Percentiles rank a stretch among this genome's conserved stretches.
These are phyloP conservation scores for Drosophila pseudoananassae DNA, from an alignment of 1,140 invertebrate species.

Conservation along the genomic window DNA sequence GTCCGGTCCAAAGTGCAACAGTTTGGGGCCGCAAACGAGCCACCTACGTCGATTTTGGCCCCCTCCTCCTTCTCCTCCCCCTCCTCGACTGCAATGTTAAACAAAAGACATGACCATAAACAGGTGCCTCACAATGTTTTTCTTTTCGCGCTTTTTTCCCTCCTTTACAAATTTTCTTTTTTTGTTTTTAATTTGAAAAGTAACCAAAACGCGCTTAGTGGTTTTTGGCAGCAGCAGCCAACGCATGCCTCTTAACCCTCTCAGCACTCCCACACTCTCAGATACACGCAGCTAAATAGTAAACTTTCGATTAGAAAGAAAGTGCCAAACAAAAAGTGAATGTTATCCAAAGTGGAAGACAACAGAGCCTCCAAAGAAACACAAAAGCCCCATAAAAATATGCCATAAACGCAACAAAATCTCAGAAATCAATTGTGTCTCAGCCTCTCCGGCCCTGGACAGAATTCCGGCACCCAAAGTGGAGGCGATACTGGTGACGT, in stretches of 20 bases:
- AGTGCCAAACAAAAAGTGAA: conserved; percentile 78
- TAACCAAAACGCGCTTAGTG: conserved; percentile 38
- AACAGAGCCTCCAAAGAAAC: conserved; percentile 37
- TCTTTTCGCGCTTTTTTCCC: conserved; percentile 36
- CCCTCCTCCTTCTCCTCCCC: background rate
- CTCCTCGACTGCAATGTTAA: conserved; percentile 22
- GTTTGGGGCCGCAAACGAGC: conserved; percentile 62
- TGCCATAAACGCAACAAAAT: conserved; percentile 50
- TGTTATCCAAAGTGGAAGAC: conserved; percentile 52
- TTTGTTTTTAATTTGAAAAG: conserved; percentile 65
- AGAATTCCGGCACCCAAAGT: conserved; percentile 33
- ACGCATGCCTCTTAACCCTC: conserved; percentile 37
- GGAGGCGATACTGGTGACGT: conserved; percentile 32
- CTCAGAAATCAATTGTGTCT: conserved; percentile 51
- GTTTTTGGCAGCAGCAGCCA: conserved; percentile 25
- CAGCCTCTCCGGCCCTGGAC: background rate
- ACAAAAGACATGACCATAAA: conserved; percentile 42
- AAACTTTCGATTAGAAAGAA: conserved; percentile 78
- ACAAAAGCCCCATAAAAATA: conserved; percentile 59
- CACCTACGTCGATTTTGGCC: conserved; percentile 61
- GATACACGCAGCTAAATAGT: conserved; percentile 36
- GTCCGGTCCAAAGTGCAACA: conserved; percentile 70
- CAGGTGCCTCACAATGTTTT: conserved; percentile 45
- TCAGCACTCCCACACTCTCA: conserved; percentile 25
- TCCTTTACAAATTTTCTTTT: conserved; percentile 4